Evolutionary conservation across 2,888 invertebrate genomes (phyloP).

Genomic region (Leptopterna dolabrata): DNA sequence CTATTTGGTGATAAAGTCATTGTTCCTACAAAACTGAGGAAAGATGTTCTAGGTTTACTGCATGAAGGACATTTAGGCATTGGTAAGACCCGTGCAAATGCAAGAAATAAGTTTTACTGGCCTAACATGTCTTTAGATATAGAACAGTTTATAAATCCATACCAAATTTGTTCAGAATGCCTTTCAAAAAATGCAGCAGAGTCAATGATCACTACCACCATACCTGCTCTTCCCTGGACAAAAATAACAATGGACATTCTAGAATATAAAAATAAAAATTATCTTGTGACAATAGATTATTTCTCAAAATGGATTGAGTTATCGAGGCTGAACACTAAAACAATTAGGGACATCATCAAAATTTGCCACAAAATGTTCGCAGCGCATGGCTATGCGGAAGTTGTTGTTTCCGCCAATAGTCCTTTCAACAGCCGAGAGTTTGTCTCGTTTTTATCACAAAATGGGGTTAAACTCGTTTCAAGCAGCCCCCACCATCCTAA

Average conservation of each 20-base stretch:
- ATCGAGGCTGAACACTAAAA: background rate
- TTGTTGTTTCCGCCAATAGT: too few species aligned
- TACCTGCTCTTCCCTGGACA: slow-evolving; percentile 46
- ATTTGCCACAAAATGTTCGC: background rate
- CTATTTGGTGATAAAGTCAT: background rate
- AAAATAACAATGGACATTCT: slow-evolving; percentile 52
- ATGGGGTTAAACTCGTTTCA: background rate
- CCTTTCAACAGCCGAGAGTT: background rate
- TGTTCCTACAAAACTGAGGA: background rate
- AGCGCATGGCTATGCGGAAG: background rate
- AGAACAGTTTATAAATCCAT: slow-evolving; percentile 40
- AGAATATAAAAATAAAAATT: slow-evolving; percentile 43
- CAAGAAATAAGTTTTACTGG: slow-evolving; percentile 60
- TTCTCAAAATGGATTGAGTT: slow-evolving; percentile 57
- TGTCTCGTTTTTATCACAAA: background rate
- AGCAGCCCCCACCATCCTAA: background rate
- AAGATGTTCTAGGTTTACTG: too few species aligned
- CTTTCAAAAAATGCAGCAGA: too few species aligned
- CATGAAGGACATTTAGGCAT: too few species aligned
- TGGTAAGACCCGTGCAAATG: too few species aligned
- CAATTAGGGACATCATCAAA: background rate
- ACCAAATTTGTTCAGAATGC: too few species aligned
- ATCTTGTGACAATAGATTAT: slow-evolving; percentile 52
- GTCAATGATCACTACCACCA: slow-evolving; percentile 39
- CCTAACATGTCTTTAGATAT: slow-evolving; percentile 53